These are phyloP conservation scores for Vireo griseus DNA, from an alignment of 2,797 vertebrate genomes.

Conservation along the genomic window DNA sequence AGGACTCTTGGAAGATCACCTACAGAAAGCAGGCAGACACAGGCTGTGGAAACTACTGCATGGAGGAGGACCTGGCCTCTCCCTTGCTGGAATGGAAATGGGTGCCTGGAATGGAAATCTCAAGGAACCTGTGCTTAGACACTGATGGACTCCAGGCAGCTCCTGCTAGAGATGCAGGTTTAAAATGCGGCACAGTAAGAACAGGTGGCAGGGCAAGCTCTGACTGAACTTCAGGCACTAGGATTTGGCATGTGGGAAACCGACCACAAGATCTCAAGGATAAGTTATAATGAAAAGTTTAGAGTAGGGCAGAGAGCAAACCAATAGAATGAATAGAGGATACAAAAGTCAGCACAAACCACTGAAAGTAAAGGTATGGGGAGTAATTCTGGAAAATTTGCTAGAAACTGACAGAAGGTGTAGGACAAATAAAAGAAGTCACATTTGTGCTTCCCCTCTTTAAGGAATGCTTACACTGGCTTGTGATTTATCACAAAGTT, in stretches of 20 bases:
- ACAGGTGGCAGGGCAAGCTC: not conserved
- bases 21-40: not conserved
- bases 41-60: not conserved
- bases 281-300: not conserved
- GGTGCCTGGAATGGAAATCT: not conserved
- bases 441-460: not conserved
- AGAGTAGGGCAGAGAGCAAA: not conserved
- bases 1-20: not conserved
- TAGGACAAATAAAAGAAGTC: not conserved
- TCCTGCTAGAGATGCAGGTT: not conserved
- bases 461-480: not conserved
- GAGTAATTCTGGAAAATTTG: not conserved
- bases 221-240: not conserved
- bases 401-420: not conserved
- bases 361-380: not conserved
- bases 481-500: not conserved
- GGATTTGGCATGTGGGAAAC: not conserved
- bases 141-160: not conserved
- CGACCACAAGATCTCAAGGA: not conserved
- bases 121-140: not conserved
- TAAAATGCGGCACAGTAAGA: not conserved
- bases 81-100: not conserved
- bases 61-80: not conserved
- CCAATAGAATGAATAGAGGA: not conserved
- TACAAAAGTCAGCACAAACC: not conserved